Base-by-base conservation (phyloP, 2,797 vertebrate species). In the Chromis chromis region DNA sequence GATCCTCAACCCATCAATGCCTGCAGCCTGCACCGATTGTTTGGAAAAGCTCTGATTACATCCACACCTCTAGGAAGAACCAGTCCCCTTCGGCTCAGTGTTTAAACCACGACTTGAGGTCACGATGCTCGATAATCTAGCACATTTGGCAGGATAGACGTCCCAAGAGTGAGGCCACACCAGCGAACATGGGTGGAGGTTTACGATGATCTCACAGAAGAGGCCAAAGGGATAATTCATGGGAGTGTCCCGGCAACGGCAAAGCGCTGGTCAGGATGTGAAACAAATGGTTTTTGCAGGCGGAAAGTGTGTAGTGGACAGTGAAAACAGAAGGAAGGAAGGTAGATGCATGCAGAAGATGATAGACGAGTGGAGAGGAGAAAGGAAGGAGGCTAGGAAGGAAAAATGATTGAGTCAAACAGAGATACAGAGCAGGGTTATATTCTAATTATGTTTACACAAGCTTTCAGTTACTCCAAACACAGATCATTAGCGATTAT, bases 161-260 rank as follows among this genome's bases (percentile, higher is more conserved):
- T 80, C 82, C 79, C 65, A 14, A 77, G 74, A 42, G 73, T 69
- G 50, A 48, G 71, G 70, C 62, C 62, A 60, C 86, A 39, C 81
- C 82, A 59, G 33, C 4, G 59, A 78, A 61, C 65, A 53, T 67
- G 76, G 87, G 83, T 54, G 86, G 83, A 78, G 71, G 27, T 9
- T 65, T 76, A 49, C 0, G 24, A 81, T 83, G 84, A 91, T 70
- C 79, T 91, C 88, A 90, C 31, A 4, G 0, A 40, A 70, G 25
- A 53, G 71, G 16, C 24, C 39, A 8, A 24, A 49, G 48, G 56
- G 70, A 65, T 79, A 31, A 54, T 24, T 66, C 0, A 52, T 62
- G 74, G 67, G 83, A 74, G 83, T 75, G 82, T 83, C 81, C 54
- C 31, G 10, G 58, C 48, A 77, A 74, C 78, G 60, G 54, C 70